Evolutionary conservation across 2,113 vertebrate species (phyloP).

Genomic region (Thinocorus orbignyianus): DNA sequence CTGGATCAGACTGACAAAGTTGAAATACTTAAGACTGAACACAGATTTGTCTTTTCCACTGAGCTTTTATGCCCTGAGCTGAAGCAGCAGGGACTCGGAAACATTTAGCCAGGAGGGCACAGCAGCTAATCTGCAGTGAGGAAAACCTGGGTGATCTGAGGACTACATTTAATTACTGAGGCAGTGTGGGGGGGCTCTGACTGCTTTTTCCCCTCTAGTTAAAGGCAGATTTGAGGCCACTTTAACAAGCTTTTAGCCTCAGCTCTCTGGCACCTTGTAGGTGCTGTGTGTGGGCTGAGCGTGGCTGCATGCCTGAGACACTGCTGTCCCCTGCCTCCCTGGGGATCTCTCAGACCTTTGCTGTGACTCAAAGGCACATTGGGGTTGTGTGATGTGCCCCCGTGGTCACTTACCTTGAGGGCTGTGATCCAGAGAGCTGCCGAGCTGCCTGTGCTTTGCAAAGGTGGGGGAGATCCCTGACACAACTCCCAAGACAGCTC

Average conservation of each 20-base stretch:
- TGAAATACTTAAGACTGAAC: not conserved
- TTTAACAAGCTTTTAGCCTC: not conserved
- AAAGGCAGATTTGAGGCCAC: not conserved
- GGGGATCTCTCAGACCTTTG: not conserved
- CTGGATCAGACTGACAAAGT: not conserved
- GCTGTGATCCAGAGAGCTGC: not conserved
- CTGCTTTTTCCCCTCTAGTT: not conserved
- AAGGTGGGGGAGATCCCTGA: not conserved
- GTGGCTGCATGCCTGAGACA: not conserved
- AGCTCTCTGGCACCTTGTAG: not conserved
- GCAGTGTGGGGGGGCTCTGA: fast-evolving
- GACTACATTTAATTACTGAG: not conserved
- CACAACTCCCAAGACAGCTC: not conserved
- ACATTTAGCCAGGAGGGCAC: not conserved
- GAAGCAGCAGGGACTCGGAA: not conserved
- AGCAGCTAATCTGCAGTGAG: not conserved
- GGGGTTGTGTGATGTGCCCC: not conserved
- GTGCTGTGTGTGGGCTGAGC: not conserved
- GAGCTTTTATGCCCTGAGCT: not conserved
- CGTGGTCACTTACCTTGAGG: fast-evolving
- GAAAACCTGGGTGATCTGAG: not conserved
- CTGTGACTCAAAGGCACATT: fast-evolving
- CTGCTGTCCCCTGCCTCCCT: not conserved
- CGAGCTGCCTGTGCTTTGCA: not conserved
- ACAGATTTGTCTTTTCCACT: not conserved